A percentile compares a stretch with the other conserved stretches of the same genome.
These are phyloP conservation scores for Cephus runcator DNA, from an alignment of 2,888 invertebrate genomes.

Conservation along the genomic window DNA sequence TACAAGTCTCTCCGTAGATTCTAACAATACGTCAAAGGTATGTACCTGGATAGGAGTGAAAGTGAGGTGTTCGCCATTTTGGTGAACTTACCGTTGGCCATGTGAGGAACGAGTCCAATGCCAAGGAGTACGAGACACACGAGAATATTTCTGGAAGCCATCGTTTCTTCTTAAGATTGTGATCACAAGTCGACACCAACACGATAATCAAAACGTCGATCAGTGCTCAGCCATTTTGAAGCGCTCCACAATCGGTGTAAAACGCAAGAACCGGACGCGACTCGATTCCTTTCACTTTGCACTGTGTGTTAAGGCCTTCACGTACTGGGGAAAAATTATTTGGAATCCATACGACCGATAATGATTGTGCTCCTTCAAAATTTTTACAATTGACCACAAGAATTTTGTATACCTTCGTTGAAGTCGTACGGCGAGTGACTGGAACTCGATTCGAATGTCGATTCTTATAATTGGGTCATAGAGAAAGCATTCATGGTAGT, in stretches of 20 bases:
- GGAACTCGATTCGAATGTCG: neutral
- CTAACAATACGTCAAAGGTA: neutral
- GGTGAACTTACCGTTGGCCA: constrained; percentile 17
- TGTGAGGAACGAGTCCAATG: constrained; percentile 11
- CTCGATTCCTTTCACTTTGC: constrained; percentile 35
- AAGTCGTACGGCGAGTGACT: neutral
- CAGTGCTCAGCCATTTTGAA: constrained; percentile 55
- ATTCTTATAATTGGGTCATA: neutral
- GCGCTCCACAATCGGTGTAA: constrained; percentile 19
- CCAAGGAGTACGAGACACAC: constrained; percentile 7
- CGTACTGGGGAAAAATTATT: constrained; percentile 17
- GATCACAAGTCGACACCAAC: neutral
- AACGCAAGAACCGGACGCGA: constrained; percentile 33
- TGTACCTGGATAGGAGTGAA: neutral
- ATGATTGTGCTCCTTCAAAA: neutral
- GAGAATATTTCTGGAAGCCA: constrained; percentile 7
- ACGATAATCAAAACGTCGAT: neutral
- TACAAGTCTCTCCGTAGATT: neutral
- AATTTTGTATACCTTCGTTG: neutral
- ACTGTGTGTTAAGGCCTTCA: constrained; percentile 34
- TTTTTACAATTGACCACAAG: neutral
- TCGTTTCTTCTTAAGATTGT: constrained; percentile 4
- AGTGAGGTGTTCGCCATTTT: constrained; percentile 16
- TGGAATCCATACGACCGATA: neutral
- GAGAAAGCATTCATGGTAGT: neutral